These are phyloP conservation scores for Vesta saturnalis DNA, from an alignment of 2,888 invertebrate species.

Conservation along the genomic window DNA sequence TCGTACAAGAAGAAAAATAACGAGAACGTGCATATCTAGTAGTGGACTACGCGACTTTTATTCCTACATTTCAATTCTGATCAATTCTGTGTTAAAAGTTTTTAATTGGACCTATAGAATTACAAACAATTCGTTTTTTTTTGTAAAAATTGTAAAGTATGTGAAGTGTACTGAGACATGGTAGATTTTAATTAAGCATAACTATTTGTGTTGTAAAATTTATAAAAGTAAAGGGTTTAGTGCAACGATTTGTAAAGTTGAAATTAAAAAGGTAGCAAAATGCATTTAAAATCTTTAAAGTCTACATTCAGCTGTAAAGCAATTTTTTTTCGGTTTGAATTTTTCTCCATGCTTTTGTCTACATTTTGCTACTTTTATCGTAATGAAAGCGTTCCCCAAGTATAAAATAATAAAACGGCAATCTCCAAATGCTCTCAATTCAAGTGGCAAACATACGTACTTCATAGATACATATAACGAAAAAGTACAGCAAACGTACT, in stretches of 20 bases:
- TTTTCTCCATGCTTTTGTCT: conserved; percentile 10
- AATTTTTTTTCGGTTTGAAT: not conserved
- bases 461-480: not conserved
- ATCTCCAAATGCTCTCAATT: conserved; percentile 50
- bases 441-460: conserved; percentile 46
- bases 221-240: not conserved
- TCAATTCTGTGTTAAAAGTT: no score
- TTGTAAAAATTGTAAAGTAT: no score
- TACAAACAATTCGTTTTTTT: no score
- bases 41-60: no score
- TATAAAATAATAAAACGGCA: conserved; percentile 53
- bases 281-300: not conserved
- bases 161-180: no score
- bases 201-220: no score
- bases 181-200: no score
- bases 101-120: no score
- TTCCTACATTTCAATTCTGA: no score
- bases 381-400: conserved; percentile 15
- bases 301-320: not conserved
- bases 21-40: no score
- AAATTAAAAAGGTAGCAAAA: not conserved
- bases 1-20: no score
- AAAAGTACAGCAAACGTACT: conserved; percentile 10
- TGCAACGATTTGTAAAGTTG: not conserved
- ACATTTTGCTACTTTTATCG: conserved; percentile 32